Conservation (phyloP, 2,888 invertebrate species). For the Bellardia pandia region DNA sequence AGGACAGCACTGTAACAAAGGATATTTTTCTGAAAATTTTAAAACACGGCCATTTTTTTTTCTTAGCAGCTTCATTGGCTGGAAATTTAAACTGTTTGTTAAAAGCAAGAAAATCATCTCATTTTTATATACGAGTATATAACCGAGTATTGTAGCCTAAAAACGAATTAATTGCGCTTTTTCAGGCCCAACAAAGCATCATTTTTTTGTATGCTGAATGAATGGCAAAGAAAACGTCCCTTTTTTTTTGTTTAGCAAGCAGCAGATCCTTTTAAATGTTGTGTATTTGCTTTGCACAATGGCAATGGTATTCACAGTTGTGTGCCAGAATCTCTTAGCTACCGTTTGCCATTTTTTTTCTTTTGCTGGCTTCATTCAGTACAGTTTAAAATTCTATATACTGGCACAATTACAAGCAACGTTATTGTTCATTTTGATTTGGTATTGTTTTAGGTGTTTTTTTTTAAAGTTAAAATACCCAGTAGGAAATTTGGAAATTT, state of each 20-base stretch:
- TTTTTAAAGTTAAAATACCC: not conserved
- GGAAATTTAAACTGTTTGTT: slow-evolving; percentile 32
- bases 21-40: slow-evolving; percentile 18
- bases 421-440: slow-evolving; percentile 52
- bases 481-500: slow-evolving; percentile 10
- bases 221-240: slow-evolving; percentile 11
- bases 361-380: not conserved
- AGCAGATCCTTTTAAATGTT: slow-evolving; percentile 47
- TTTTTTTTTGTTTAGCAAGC: slow-evolving; percentile 17
- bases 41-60: slow-evolving; percentile 54
- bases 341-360: slow-evolving; percentile 60
- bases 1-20: slow-evolving; percentile 34
- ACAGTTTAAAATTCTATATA: not conserved
- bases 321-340: slow-evolving; percentile 24
- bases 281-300: not conserved
- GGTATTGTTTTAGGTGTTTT: not conserved
- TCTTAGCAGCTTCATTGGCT: not conserved
- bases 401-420: not conserved
- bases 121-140: slow-evolving; percentile 11
- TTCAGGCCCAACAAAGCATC: slow-evolving; percentile 21
- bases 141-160: not conserved
- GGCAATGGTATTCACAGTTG: not conserved
- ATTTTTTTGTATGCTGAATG: not conserved
- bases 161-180: slow-evolving; percentile 60
- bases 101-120: slow-evolving; percentile 33